Base-by-base conservation (phyloP, 2,797 vertebrate genomes). In the Neolamprologus multifasciatus region DNA sequence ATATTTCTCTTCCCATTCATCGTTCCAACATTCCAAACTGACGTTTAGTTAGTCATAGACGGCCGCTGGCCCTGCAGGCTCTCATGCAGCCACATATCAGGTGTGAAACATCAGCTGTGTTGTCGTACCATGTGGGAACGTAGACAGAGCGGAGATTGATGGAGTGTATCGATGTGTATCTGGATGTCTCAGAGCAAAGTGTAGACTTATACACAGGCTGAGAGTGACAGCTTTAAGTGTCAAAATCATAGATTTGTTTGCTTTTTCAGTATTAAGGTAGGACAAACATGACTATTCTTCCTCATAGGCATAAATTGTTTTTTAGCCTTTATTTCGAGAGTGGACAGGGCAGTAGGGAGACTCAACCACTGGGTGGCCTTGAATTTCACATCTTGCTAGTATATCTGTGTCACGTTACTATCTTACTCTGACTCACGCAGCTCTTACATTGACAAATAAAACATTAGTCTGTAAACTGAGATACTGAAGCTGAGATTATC, bases 221-320 rank as follows among this genome's bases (percentile, higher is more conserved):
- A 16, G 4, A 26, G 1, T 69, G 69, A 29, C 16, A 48, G 23
- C 17, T 74, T 48, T 48, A 45, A 2, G 3, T 74, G 7, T 74
- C 40, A 74, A 74, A 74, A 48, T 48, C 2, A 48, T 5, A 29
- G 16, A 26, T 29, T 48, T 48, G 14, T 74, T 48, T 29, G 9
- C 23, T 26, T 31, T 50, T 50, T 0, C 43, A 12, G 16, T 0
- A 9, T 13, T 29, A 76, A 50, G 43, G 6, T 0, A 76, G 26
- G 43, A 31, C 10, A 48, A 48, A 19, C 43, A 12, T 48, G 4
- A 48, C 9, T 1, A 29, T 48, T 74, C 9, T 48, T 74, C 2
- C 69, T 74, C 10, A 48, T 48, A 8, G 0, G 1, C 3, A 29
- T 13, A 3, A 0, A 19, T 31, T 3, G 3, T 8, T 74, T 43